A percentile compares a stretch with the other conserved stretches of the same genome.
These are phyloP conservation scores for Brachyistius frenatus DNA, from an alignment of 2,113 vertebrate genomes.

Conservation along the genomic window DNA sequence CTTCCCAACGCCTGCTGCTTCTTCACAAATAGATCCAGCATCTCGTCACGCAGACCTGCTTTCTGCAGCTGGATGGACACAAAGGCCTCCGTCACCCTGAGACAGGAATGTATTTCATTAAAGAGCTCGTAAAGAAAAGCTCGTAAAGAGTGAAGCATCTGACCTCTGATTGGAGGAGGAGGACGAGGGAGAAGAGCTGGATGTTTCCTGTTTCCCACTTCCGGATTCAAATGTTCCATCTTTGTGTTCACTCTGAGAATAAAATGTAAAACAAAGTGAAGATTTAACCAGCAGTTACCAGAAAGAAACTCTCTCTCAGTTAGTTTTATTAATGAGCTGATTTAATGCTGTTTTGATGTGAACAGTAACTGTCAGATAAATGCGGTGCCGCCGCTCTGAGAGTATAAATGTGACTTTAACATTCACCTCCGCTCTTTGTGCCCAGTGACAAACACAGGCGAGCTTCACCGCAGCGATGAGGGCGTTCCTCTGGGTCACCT, in stretches of 20 bases:
- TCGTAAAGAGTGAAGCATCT: neutral
- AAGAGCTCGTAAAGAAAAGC: neutral
- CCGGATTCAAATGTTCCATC: conserved; percentile 49
- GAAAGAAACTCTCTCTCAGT: too few relatives aligned
- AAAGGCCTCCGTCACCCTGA: conserved; percentile 82
- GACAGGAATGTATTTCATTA: conserved; percentile 12
- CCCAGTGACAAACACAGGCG: conserved; percentile 72
- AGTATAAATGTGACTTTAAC: too few relatives aligned
- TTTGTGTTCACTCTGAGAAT: conserved; percentile 41
- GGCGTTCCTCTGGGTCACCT: conserved; percentile 85
- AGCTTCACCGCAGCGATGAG: conserved; percentile 83
- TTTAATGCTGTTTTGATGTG: too few relatives aligned
- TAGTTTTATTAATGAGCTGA: too few relatives aligned
- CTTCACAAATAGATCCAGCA: conserved; percentile 81
- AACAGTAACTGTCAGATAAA: too few relatives aligned
- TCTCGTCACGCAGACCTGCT: conserved; percentile 71
- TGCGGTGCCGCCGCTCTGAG: too few relatives aligned
- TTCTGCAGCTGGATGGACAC: conserved; percentile 87
- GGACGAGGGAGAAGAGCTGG: neutral
- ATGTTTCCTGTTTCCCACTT: neutral
- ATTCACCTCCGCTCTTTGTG: conserved; percentile 33
- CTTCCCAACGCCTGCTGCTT: conserved; percentile 72
- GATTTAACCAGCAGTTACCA: neutral
- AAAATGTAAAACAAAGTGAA: neutral
- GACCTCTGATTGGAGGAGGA: conserved; percentile 29